Conservation (phyloP, 2,113 vertebrate genomes). For the Grantiella picta region DNA sequence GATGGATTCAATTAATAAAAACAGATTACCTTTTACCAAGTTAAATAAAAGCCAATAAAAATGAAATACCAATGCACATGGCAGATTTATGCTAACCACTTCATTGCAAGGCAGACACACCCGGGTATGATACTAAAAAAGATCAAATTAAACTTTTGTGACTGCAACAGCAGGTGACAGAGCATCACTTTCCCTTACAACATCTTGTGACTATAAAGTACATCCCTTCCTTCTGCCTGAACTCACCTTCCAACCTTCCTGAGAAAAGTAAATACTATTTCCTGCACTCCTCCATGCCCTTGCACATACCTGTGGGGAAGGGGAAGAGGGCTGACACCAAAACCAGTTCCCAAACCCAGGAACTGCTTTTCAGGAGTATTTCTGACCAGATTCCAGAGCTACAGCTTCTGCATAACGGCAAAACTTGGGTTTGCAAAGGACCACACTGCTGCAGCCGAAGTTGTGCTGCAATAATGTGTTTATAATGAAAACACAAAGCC, state of each 20-base stretch:
- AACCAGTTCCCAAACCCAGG: background rate
- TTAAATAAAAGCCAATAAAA: slow-evolving; percentile 70
- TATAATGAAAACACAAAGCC: background rate
- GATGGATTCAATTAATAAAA: slow-evolving; percentile 65
- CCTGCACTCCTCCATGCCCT: background rate
- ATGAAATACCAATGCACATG: slow-evolving; percentile 17
- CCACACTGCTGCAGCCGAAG: background rate
- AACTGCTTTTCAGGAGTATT: background rate
- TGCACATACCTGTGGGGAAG: background rate
- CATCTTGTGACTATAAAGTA: background rate
- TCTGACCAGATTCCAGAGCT: background rate
- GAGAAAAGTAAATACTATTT: background rate
- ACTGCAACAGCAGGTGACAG: slow-evolving; percentile 33
- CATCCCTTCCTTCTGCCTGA: background rate
- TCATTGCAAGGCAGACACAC: slow-evolving; percentile 37
- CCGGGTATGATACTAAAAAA: slow-evolving; percentile 62
- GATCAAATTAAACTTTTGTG: slow-evolving; percentile 68
- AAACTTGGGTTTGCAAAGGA: background rate
- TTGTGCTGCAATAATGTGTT: background rate
- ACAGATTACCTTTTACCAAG: slow-evolving; percentile 65
- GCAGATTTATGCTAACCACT: slow-evolving; percentile 61
- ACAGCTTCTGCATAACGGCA: background rate
- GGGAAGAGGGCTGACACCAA: background rate
- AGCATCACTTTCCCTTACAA: background rate
- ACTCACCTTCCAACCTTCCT: background rate